Percentiles rank a stretch among this genome's conserved stretches.
phyloP scores from a whole-genome alignment of 2,888 invertebrate genomes.

The Nomada lathburiana region DNA sequence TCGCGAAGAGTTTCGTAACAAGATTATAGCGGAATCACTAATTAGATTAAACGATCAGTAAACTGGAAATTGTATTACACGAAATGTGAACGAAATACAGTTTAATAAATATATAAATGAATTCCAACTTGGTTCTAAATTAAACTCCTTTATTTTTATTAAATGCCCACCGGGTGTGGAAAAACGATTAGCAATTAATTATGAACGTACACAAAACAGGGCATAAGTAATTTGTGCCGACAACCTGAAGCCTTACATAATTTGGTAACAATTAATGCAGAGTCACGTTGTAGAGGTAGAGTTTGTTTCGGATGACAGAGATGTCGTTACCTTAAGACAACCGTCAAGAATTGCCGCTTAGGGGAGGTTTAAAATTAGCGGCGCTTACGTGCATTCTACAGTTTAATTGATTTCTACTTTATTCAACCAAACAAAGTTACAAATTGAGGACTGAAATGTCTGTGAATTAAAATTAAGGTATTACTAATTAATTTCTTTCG shows the following conservation, averaged over 20 bases:
- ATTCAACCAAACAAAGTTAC: slow-evolving; percentile 41
- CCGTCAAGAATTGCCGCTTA: slow-evolving; percentile 54
- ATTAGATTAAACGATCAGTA: slow-evolving; percentile 48
- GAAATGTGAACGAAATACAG: background rate
- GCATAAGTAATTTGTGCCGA: slow-evolving; percentile 57
- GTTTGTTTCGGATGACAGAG: slow-evolving; percentile 58
- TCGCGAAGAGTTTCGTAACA: slow-evolving; percentile 51
- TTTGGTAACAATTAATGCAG: slow-evolving; percentile 74
- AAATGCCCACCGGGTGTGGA: background rate
- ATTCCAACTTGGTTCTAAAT: background rate
- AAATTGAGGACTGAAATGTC: slow-evolving; percentile 22
- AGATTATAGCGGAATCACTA: slow-evolving; percentile 50
- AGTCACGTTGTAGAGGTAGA: slow-evolving; percentile 71
- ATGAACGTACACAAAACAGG: slow-evolving; percentile 23
- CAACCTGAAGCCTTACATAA: slow-evolving; percentile 73
- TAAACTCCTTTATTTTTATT: background rate
- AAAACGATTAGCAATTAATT: slow-evolving; percentile 42
- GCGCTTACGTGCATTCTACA: slow-evolving; percentile 55
- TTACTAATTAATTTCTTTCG: background rate
- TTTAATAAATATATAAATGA: slow-evolving; percentile 32
- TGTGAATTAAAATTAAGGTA: slow-evolving; percentile 3
- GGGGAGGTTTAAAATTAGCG: slow-evolving; percentile 65
- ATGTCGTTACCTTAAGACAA: slow-evolving; percentile 58
- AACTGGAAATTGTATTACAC: slow-evolving; percentile 37
- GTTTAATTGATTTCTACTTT: slow-evolving; percentile 51